Conservation (phyloP, 1,140 invertebrate species). For the Drosophila tropicalis region DNA sequence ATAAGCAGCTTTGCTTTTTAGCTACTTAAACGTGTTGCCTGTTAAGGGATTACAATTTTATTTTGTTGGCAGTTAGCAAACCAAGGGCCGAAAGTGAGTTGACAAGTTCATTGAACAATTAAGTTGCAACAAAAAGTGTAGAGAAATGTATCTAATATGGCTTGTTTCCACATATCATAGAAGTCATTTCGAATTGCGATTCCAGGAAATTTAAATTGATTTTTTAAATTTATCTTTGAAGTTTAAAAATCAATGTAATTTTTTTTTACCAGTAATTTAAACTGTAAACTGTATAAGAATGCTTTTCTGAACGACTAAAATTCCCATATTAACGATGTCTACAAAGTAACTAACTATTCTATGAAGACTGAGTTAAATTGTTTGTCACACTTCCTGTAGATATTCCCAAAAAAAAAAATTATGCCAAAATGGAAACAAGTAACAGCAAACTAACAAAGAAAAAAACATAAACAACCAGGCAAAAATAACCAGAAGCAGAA, state of each 20-base stretch:
- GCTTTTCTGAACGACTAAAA: too few relatives aligned
- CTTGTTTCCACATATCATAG: background rate
- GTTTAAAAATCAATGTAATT: too few relatives aligned
- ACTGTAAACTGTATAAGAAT: too few relatives aligned
- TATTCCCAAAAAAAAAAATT: background rate
- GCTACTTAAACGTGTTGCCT: constrained; percentile 13
- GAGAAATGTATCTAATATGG: background rate
- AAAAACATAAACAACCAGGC: constrained; percentile 9
- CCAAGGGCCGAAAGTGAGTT: background rate
- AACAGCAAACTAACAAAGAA: constrained; percentile 4
- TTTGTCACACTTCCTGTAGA: constrained; percentile 12
- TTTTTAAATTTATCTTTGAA: too few relatives aligned
- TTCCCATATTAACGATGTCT: too few relatives aligned
- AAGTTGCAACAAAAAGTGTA: background rate
- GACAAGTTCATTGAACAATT: constrained; percentile 14
- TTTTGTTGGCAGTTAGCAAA: background rate
- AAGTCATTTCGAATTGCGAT: too few relatives aligned
- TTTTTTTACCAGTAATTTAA: too few relatives aligned
- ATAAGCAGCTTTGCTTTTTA: constrained; percentile 23
- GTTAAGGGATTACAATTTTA: constrained; percentile 19
- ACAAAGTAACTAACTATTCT: too few relatives aligned
- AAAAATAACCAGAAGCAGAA: constrained; percentile 18
- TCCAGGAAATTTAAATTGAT: too few relatives aligned
- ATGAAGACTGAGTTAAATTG: background rate
- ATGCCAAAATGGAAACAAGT: constrained; percentile 13